Evolutionary conservation across 2,797 vertebrate genomes (phyloP).

Genomic region (Sebastes itinus): DNA sequence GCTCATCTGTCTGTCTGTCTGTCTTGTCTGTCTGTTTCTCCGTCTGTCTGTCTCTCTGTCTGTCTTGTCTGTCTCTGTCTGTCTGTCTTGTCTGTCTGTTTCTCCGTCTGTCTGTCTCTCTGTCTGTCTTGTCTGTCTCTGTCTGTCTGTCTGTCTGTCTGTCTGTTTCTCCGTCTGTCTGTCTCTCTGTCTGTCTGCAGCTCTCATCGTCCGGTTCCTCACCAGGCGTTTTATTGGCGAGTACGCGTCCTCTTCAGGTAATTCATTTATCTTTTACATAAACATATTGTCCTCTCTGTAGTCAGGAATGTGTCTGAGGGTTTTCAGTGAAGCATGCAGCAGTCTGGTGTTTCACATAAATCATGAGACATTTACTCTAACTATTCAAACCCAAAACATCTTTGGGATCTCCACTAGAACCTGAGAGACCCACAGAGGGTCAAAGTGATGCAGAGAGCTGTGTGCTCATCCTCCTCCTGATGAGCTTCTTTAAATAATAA

Average conservation of each 20-base stretch:
- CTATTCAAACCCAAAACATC: no score
- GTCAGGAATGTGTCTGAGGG: no score
- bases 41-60: neutral
- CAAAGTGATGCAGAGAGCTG: no score
- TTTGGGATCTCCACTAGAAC: no score
- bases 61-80: neutral
- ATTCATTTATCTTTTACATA: constrained; percentile 12
- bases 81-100: neutral
- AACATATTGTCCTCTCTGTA: no score
- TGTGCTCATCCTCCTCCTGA: no score
- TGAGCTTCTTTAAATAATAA: no score
- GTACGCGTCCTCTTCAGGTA: constrained; percentile 88
- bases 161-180: no score
- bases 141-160: neutral
- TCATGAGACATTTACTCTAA: no score
- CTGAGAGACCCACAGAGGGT: no score
- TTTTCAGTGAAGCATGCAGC: no score
- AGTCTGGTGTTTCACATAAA: no score
- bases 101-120: neutral
- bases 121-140: neutral
- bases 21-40: neutral
- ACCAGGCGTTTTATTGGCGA: constrained; percentile 90
- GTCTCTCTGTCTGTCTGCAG: constrained; percentile 55
- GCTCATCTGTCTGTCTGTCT: neutral
- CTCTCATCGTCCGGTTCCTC: constrained; percentile 88